These are phyloP conservation scores for Helleia helle DNA, from an alignment of 2,888 invertebrate genomes.

Conservation along the genomic window DNA sequence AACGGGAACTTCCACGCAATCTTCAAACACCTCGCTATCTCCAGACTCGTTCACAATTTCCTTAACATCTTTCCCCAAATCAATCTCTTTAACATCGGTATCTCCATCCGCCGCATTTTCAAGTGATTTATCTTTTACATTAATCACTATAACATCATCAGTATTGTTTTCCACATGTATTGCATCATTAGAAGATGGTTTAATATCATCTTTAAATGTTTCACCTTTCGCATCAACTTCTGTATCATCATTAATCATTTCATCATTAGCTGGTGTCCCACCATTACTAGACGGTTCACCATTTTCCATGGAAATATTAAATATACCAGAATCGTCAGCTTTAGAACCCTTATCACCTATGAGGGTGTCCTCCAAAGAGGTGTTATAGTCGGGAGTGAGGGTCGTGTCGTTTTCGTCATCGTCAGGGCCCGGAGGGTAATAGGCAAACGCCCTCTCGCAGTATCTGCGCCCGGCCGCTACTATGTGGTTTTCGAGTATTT, in stretches of 20 bases:
- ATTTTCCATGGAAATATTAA: constrained; percentile 20
- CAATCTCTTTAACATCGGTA: neutral
- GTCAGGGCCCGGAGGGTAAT: constrained; percentile 28
- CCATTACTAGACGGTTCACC: too few species aligned
- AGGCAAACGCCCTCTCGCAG: constrained; percentile 36
- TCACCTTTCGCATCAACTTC: neutral
- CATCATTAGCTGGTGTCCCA: neutral
- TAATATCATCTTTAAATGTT: too few species aligned
- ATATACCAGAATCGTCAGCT: constrained; percentile 28
- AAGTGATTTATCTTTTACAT: neutral
- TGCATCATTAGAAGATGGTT: neutral
- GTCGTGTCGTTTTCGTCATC: constrained; percentile 42
- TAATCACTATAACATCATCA: neutral
- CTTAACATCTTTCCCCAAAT: constrained; percentile 8
- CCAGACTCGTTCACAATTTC: constrained; percentile 18
- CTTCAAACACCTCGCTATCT: constrained; percentile 47
- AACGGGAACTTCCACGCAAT: constrained; percentile 38
- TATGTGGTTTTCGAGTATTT: constrained; percentile 51
- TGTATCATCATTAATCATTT: neutral
- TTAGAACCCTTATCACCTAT: constrained; percentile 31
- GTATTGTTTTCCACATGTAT: neutral
- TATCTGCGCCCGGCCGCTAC: constrained; percentile 45
- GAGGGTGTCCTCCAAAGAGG: constrained; percentile 44
- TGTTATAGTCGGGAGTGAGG: constrained; percentile 38
- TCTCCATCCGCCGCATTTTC: too few species aligned